Percentiles rank a stretch among this genome's conserved stretches.
Conservation (phyloP, 53 echinoderm and acorn worm species). For the Holothuria scabra region DNA sequence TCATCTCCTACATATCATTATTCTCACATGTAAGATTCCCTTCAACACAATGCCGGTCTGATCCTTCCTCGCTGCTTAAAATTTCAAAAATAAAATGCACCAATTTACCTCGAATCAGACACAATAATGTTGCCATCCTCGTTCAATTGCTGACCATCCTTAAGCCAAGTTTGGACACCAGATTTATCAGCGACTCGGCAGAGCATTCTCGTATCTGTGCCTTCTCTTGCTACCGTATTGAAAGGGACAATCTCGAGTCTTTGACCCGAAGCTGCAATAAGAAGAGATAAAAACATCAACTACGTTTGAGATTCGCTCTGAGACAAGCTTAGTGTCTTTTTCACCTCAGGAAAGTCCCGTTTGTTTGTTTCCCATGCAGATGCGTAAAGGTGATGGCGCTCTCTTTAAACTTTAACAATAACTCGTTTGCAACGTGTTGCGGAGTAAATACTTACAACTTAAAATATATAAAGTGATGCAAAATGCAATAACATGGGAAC, state of each 20-base stretch:
- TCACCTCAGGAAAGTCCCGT: neutral
- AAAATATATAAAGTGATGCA: too few relatives aligned
- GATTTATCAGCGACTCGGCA: slow-evolving; percentile 69
- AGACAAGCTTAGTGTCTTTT: neutral
- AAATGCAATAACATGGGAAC: too few relatives aligned
- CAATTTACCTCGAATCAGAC: slow-evolving; percentile 61
- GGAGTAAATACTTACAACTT: too few relatives aligned
- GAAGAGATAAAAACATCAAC: neutral
- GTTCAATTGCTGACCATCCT: slow-evolving; percentile 75
- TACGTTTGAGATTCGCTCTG: neutral
- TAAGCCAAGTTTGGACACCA: slow-evolving; percentile 74
- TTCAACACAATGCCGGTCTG: too few relatives aligned
- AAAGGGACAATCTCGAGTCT: slow-evolving; percentile 70
- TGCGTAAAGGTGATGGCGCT: too few relatives aligned
- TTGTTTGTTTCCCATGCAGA: neutral
- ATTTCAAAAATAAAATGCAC: too few relatives aligned
- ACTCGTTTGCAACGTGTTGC: too few relatives aligned
- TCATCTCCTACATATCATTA: too few relatives aligned
- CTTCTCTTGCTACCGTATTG: slow-evolving; percentile 56
- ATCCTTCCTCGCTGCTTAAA: too few relatives aligned
- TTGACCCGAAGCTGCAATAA: slow-evolving; percentile 69
- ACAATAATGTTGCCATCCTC: slow-evolving; percentile 56
- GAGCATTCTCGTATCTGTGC: slow-evolving; percentile 53
- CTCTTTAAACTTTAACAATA: too few relatives aligned
- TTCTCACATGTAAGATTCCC: too few relatives aligned